Base-by-base conservation (phyloP, 2,797 vertebrate species). In the Syngnathus acus region DNA sequence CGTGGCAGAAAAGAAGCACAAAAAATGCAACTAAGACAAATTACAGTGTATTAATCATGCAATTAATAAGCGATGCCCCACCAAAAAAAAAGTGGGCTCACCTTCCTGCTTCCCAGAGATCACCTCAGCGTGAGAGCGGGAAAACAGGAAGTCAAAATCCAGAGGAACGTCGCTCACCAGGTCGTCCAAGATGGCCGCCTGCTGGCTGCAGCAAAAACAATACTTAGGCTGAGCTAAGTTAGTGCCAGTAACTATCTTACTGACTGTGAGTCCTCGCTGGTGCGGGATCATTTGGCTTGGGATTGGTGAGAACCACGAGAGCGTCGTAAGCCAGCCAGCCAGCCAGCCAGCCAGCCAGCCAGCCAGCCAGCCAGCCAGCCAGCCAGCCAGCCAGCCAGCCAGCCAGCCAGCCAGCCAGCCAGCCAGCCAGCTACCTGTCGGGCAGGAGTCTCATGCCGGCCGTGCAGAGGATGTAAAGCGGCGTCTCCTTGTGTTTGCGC, bases 101-200 rank as follows among this genome's bases (percentile, higher is more conserved):
- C 97, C 97, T 92, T 99, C 97, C 80, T 99, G 97, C 75, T 99
- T 99, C 65, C 97, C 97, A 17, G 97, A 99, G 82, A 99, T 99
- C 19, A 99, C 97, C 82, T 99, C 97, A 1, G 95, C 95, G 0
- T 99, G 97, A 0, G 97, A 99, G 80, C 98, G 95, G 0, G 97
- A 98, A 81, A 99, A 99, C 14, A 99, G 92, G 74, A 99, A 99
- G 79, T 98, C 96, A 67, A 96, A 98, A 73, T 94, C 92, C 63
- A 95, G 92, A 0, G 97, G 97, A 75, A 99, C 94, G 80, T 99
- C 97, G 0, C 94, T 99, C 62, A 97, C 91, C 58, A 99, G 87
- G 81, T 99, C 97, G 77, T 99, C 96, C 40, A 99, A 89, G 65
- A 99, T 92, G 1, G 96, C 97, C 78, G 95, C 95, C 81, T 99